Percentiles rank a stretch among this genome's conserved stretches.
These are phyloP conservation scores for Geopemphigus sp. DNA, from an alignment of 1,140 invertebrate genomes.

Conservation along the genomic window DNA sequence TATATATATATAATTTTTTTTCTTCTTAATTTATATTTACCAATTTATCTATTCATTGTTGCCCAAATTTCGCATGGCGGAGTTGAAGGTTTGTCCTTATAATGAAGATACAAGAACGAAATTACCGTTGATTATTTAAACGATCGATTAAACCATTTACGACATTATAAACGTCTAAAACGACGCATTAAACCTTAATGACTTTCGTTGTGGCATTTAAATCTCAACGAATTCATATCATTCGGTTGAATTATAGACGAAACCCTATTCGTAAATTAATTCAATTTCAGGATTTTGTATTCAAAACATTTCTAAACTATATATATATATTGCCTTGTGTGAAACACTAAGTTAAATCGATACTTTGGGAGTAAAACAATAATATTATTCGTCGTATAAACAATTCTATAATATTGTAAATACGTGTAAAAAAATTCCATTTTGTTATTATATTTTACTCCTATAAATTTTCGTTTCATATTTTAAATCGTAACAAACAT, in stretches of 20 bases:
- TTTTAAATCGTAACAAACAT: neutral
- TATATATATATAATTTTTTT: no score
- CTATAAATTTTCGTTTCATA: neutral
- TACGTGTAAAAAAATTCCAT: neutral
- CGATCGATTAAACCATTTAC: neutral
- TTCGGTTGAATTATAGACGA: neutral
- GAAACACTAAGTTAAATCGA: neutral
- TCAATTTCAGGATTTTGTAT: no score
- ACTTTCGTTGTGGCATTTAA: neutral
- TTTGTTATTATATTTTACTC: neutral
- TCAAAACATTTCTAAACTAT: no score
- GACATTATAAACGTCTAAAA: neutral
- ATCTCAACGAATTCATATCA: neutral
- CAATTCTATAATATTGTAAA: no score
- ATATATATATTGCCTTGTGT: no score
- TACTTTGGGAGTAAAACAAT: no score
- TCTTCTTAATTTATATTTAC: no score
- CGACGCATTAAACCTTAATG: constrained; percentile 15
- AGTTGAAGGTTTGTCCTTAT: neutral
- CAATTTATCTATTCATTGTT: no score
- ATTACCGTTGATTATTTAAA: neutral
- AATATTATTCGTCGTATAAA: no score
- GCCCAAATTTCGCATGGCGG: no score
- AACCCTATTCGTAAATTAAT: neutral
- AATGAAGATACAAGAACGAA: neutral